A percentile compares a stretch with the other conserved stretches of the same genome.
phyloP scores from a whole-genome alignment of 2,888 invertebrate species.

The Tenthredo amoena region DNA sequence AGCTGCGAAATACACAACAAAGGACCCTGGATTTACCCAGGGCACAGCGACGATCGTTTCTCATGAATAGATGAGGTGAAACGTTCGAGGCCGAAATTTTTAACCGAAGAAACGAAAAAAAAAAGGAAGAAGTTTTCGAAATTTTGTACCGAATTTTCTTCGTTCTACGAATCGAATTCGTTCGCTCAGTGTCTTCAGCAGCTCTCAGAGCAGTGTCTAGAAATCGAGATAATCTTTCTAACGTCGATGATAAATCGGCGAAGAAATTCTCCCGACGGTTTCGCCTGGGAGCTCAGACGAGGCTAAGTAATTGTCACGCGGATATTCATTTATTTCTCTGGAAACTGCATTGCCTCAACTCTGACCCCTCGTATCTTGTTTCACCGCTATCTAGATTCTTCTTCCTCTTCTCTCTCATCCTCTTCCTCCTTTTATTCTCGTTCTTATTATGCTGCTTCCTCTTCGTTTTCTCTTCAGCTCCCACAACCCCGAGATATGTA shows the following conservation, averaged over 20 bases:
- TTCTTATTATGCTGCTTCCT: slow-evolving; percentile 39
- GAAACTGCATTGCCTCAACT: slow-evolving; percentile 54
- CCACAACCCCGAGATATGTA: neutral
- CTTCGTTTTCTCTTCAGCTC: slow-evolving; percentile 45
- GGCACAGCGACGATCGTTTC: neutral
- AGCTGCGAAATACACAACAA: slow-evolving; percentile 7
- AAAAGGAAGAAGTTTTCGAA: neutral
- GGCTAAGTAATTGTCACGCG: slow-evolving; percentile 55
- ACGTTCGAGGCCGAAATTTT: neutral
- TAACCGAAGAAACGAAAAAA: neutral
- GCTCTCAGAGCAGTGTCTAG: neutral
- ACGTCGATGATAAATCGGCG: slow-evolving; percentile 46
- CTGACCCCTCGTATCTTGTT: slow-evolving; percentile 51
- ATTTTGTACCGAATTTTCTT: neutral
- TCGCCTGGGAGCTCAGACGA: slow-evolving; percentile 23
- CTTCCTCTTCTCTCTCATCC: slow-evolving; percentile 52
- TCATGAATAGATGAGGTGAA: neutral
- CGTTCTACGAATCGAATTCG: neutral
- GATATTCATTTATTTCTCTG: slow-evolving; percentile 54
- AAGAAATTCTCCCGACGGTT: slow-evolving; percentile 38
- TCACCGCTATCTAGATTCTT: slow-evolving; percentile 55
- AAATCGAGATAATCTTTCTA: slow-evolving; percentile 45
- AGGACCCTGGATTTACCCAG: neutral
- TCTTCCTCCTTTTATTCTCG: slow-evolving; percentile 27
- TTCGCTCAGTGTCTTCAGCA: neutral